A percentile compares a stretch with the other conserved stretches of the same genome.
phyloP scores from a whole-genome alignment of 2,888 invertebrate species.

The Drosophila multiciliata region DNA sequence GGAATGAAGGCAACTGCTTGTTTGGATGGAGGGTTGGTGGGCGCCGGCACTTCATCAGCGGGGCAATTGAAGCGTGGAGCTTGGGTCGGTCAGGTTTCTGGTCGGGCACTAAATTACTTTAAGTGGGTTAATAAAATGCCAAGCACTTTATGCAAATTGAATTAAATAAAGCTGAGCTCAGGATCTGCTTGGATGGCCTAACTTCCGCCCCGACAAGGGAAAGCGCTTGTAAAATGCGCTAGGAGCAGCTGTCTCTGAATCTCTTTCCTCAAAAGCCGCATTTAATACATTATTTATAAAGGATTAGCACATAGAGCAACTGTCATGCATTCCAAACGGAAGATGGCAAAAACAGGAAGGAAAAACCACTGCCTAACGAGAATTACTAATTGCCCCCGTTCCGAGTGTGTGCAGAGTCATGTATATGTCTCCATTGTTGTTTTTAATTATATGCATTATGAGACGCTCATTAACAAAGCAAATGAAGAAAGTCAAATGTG shows the following conservation, averaged over 20 bases:
- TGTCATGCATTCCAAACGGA: conserved; percentile 58
- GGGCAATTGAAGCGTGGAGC: conserved; percentile 67
- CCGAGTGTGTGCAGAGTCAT: conserved; percentile 9
- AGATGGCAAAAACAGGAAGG: conserved; percentile 69
- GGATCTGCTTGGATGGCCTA: conserved; percentile 53
- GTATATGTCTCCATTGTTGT: conserved; percentile 55
- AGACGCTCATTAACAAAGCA: conserved; percentile 78
- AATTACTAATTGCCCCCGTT: conserved; percentile 71
- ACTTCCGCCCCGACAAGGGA: conserved; percentile 51
- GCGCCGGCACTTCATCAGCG: conserved; percentile 68
- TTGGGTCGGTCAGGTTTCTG: conserved; percentile 47
- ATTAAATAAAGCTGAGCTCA: conserved; percentile 66
- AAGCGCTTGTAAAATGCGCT: conserved; percentile 50
- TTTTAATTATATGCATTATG: conserved; percentile 77
- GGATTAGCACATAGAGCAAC: conserved; percentile 66
- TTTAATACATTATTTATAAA: conserved; percentile 79
- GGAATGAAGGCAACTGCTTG: conserved; percentile 14
- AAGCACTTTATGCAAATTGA: conserved; percentile 77
- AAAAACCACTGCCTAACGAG: conserved; percentile 71
- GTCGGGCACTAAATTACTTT: conserved; percentile 71
- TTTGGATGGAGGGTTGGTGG: neutral
- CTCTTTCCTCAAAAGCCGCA: conserved; percentile 31
- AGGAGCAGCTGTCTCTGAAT: conserved; percentile 24
- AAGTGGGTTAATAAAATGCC: conserved; percentile 78
- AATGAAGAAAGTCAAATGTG: conserved; percentile 73